Percentiles rank a stretch among this genome's conserved stretches.
Evolutionary conservation across 2,797 vertebrate genomes (phyloP).

Genomic region (Acanthis flammea): DNA sequence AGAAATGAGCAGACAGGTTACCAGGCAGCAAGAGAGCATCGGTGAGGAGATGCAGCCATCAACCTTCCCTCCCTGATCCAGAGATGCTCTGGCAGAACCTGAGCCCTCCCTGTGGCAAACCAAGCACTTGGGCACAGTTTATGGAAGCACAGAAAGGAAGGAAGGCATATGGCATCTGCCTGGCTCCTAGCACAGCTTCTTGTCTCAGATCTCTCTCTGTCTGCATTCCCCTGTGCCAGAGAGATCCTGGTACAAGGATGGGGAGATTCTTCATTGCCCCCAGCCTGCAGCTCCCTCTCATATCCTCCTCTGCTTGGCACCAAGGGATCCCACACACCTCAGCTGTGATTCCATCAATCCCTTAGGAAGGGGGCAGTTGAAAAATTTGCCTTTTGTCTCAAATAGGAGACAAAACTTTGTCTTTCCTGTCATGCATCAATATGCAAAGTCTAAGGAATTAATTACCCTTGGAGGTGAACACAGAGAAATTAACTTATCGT

Average conservation of each 20-base stretch:
- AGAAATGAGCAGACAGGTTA: background rate
- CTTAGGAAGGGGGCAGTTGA: background rate
- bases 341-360: background rate
- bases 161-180: background rate
- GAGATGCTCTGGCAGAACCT: background rate
- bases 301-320: background rate
- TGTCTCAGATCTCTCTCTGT: background rate
- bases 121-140: background rate
- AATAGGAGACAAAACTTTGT: background rate
- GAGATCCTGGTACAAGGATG: background rate
- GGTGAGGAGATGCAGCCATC: background rate
- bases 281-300: background rate
- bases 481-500: background rate
- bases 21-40: background rate
- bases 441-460: background rate
- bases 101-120: background rate
- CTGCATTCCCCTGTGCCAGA: background rate
- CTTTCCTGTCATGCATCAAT: background rate
- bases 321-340: rapidly evolving
- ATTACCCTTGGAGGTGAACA: background rate
- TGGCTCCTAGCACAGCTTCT: background rate
- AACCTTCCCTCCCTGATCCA: background rate
- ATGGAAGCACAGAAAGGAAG: background rate
- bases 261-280: background rate
- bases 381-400: rapidly evolving